A percentile compares a stretch with the other conserved stretches of the same genome.
These are phyloP conservation scores for Gonioctena quinquepunctata DNA, from an alignment of 1,140 invertebrate species.

Conservation along the genomic window DNA sequence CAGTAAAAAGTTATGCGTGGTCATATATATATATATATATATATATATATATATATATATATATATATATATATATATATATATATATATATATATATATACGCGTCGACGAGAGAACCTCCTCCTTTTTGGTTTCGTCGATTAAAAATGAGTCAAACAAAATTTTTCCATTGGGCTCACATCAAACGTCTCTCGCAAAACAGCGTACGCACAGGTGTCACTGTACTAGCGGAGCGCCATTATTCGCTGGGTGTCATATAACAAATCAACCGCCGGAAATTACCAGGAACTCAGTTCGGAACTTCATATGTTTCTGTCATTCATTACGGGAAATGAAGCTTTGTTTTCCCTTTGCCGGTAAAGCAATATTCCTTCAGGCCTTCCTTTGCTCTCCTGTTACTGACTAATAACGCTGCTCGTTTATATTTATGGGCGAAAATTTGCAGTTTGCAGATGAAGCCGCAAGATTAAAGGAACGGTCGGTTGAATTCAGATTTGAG, in stretches of 20 bases:
- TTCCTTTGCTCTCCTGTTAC: background rate
- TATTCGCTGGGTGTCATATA: constrained; percentile 24
- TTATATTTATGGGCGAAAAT: background rate
- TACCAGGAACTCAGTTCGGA: constrained; percentile 28
- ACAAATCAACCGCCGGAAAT: constrained; percentile 39
- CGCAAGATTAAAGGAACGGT: too few relatives aligned
- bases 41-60: too few relatives aligned
- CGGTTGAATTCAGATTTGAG: too few relatives aligned
- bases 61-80: too few relatives aligned
- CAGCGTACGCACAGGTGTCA: constrained; percentile 28
- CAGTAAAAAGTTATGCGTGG: too few relatives aligned
- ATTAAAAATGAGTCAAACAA: too few relatives aligned
- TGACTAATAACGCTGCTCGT: background rate
- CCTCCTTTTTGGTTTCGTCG: too few relatives aligned
- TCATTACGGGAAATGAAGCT: background rate
- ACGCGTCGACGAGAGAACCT: too few relatives aligned
- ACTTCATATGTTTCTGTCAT: constrained; percentile 26
- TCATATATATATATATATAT: too few relatives aligned
- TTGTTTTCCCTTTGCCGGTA: background rate
- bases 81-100: too few relatives aligned
- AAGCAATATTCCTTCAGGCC: background rate
- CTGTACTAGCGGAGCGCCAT: constrained; percentile 29
- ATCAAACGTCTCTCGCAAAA: too few relatives aligned
- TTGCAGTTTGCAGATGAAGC: background rate
- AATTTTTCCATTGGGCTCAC: too few relatives aligned